A percentile compares a stretch with the other conserved stretches of the same genome.
Evolutionary conservation across 2,113 vertebrate species (phyloP).

Genomic region (Meles meles): DNA sequence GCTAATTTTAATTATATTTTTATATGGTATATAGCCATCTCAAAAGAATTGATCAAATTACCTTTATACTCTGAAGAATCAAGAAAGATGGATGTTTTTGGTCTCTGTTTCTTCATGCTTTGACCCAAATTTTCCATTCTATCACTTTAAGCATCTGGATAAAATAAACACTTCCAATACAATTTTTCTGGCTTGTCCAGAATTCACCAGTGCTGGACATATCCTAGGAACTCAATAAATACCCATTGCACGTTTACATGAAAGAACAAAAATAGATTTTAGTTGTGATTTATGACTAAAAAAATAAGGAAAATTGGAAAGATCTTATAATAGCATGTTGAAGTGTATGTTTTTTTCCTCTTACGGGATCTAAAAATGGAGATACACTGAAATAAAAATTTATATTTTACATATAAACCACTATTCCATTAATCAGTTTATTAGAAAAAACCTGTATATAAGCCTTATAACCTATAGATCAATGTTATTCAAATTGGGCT

Average conservation of each 20-base stretch:
- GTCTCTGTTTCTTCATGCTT: background rate
- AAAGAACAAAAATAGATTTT: background rate
- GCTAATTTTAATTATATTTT: background rate
- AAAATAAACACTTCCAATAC: background rate
- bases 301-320: background rate
- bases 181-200: background rate
- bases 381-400: background rate
- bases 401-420: background rate
- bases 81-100: background rate
- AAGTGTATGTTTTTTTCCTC: background rate
- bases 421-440: background rate
- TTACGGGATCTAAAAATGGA: background rate
- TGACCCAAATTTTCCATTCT: background rate
- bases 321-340: background rate
- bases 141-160: background rate
- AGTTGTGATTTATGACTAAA: background rate
- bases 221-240: background rate
- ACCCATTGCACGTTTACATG: background rate
- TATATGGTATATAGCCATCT: background rate
- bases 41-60: background rate
- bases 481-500: background rate
- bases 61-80: background rate
- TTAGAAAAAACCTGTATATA: background rate
- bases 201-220: background rate
- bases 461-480: background rate